A percentile compares a stretch with the other conserved stretches of the same genome.
Conservation (phyloP, 2,888 invertebrate species). For the Oasisia sp. region DNA sequence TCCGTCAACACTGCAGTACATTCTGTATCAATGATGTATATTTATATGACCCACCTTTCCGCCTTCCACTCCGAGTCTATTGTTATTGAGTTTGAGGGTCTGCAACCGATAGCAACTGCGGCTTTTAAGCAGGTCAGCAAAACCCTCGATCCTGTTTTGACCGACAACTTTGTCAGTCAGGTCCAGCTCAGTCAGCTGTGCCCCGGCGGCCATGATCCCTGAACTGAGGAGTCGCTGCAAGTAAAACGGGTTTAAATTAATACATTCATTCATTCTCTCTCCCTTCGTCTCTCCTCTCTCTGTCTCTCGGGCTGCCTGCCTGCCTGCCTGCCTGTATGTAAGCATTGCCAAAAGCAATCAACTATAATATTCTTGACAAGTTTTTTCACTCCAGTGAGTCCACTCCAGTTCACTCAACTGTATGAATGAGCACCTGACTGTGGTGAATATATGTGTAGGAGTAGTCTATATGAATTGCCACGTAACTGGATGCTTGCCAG, state of each 20-base stretch:
- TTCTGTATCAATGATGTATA: neutral
- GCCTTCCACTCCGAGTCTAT: constrained; percentile 91
- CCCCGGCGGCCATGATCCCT: constrained; percentile 83
- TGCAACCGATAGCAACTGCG: constrained; percentile 85
- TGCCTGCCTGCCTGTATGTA: too few species aligned
- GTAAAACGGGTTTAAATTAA: neutral
- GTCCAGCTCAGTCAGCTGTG: constrained; percentile 84
- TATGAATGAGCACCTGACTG: too few species aligned
- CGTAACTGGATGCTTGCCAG: too few species aligned
- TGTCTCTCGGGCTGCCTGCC: too few species aligned
- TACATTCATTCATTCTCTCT: neutral
- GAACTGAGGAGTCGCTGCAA: constrained; percentile 76
- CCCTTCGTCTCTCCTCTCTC: too few species aligned
- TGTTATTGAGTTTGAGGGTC: constrained; percentile 89
- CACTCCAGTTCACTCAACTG: too few species aligned
- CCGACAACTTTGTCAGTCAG: constrained; percentile 97
- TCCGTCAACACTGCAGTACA: too few species aligned
- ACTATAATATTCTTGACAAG: too few species aligned
- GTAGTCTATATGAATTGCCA: too few species aligned
- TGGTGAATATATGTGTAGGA: too few species aligned
- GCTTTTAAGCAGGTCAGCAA: constrained; percentile 78
- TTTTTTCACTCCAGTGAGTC: too few species aligned
- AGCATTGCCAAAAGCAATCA: too few species aligned
- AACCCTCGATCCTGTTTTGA: constrained; percentile 49
- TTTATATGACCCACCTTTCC: constrained; percentile 70